Evolutionary conservation across 2,888 invertebrate species (phyloP).

Genomic region (Eilema sororculum): DNA sequence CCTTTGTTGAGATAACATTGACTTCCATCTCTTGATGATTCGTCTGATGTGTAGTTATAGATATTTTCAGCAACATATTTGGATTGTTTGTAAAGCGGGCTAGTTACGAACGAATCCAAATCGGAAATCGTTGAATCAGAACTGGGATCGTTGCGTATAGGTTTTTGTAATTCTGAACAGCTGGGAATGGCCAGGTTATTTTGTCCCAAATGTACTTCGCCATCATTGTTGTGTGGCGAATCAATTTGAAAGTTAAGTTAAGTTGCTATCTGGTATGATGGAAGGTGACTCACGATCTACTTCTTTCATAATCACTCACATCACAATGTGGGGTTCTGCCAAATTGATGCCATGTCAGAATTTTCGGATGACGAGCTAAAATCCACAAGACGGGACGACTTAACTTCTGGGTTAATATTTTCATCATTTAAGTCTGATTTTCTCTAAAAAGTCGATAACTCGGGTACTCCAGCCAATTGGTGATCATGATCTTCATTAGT

Average conservation of each 20-base stretch:
- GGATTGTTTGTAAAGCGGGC: conserved; percentile 2
- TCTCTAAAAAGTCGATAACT: too few species aligned
- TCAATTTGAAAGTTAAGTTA: conserved; percentile 16
- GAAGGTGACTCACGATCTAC: conserved; percentile 3
- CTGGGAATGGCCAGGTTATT: too few species aligned
- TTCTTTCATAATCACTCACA: too few species aligned
- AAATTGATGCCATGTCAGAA: background rate
- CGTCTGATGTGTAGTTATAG: conserved; percentile 12
- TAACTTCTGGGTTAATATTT: background rate
- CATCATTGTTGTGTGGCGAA: too few species aligned
- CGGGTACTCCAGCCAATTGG: too few species aligned
- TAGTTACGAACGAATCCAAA: conserved; percentile 10
- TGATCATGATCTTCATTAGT: too few species aligned
- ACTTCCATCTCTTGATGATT: conserved; percentile 5
- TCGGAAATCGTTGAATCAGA: conserved; percentile 14
- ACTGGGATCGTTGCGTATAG: background rate
- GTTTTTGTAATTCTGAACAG: too few species aligned
- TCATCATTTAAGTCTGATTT: too few species aligned
- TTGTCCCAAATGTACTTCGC: too few species aligned
- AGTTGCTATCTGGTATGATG: conserved; percentile 17
- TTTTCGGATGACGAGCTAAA: background rate
- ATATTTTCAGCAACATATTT: conserved; percentile 11
- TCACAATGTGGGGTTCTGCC: conserved; percentile 4
- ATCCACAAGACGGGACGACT: conserved; percentile 6
- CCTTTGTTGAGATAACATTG: conserved; percentile 12